Evolutionary conservation across 2,797 vertebrate species (phyloP).

Genomic region (Cryptoprocta ferox): DNA sequence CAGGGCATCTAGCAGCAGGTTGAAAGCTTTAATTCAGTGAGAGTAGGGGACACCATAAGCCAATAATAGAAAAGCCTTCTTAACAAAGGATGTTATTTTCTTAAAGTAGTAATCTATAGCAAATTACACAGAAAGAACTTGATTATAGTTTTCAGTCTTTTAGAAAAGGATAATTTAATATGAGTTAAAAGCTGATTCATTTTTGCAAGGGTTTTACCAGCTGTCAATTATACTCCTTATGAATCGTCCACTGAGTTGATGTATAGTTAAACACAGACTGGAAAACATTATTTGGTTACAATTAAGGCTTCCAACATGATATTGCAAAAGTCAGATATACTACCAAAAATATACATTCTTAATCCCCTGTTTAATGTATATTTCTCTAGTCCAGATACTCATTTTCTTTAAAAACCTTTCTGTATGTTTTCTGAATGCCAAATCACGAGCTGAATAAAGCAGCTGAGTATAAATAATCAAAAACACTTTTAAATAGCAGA

Average conservation of each 20-base stretch:
- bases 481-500: not conserved
- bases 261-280: conserved; percentile 62
- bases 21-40: conserved; percentile 66
- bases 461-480: conserved; percentile 14
- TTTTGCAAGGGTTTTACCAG: conserved; percentile 74
- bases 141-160: conserved; percentile 81
- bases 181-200: conserved; percentile 65
- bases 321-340: not conserved
- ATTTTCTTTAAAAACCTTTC: conserved; percentile 50
- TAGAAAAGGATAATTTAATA: conserved; percentile 80
- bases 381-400: conserved; percentile 50
- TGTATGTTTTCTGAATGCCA: conserved; percentile 31
- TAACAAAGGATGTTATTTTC: conserved; percentile 72
- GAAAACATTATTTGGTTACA: conserved; percentile 56
- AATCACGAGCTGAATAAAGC: conserved; percentile 43
- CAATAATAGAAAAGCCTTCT: conserved; percentile 78
- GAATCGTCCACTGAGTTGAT: conserved; percentile 47
- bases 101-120: conserved; percentile 76
- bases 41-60: conserved; percentile 61
- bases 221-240: conserved; percentile 53
- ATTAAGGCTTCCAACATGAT: conserved; percentile 53
- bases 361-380: conserved; percentile 56
- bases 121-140: conserved; percentile 79
- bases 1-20: conserved; percentile 60
- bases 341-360: conserved; percentile 41